phyloP scores from a whole-genome alignment of 2,888 invertebrate genomes.

The Agrotis puta region DNA sequence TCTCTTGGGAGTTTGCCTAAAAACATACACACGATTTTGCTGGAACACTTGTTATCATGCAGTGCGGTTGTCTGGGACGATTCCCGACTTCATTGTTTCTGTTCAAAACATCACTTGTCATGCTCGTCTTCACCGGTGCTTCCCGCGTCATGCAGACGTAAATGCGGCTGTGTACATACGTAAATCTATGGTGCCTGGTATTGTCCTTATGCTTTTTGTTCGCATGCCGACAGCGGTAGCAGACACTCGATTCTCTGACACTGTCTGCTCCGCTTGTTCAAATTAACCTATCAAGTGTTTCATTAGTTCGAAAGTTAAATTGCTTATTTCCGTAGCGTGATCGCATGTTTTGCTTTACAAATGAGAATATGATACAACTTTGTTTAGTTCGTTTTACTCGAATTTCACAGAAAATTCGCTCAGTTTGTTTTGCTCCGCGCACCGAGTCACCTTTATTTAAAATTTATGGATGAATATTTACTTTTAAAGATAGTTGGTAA shows the following conservation, averaged over 20 bases:
- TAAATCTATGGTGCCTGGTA: slow-evolving; percentile 38
- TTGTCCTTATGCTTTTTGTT: slow-evolving; percentile 56
- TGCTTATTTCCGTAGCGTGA: slow-evolving; percentile 54
- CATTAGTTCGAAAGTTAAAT: slow-evolving; percentile 61
- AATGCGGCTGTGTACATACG: slow-evolving; percentile 37
- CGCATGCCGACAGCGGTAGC: slow-evolving; percentile 30
- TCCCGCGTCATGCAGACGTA: slow-evolving; percentile 46
- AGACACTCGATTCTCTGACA: slow-evolving; percentile 36
- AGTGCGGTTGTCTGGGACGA: slow-evolving; percentile 53
- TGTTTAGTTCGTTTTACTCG: slow-evolving; percentile 18
- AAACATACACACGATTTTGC: slow-evolving; percentile 73
- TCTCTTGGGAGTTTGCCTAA: slow-evolving; percentile 67
- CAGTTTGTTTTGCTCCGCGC: neutral
- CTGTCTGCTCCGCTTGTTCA: slow-evolving; percentile 32
- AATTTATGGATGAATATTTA: slow-evolving; percentile 49
- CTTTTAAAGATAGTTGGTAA: slow-evolving; percentile 40
- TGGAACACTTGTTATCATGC: slow-evolving; percentile 71
- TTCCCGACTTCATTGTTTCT: slow-evolving; percentile 64
- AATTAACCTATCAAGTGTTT: slow-evolving; percentile 62
- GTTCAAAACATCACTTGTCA: slow-evolving; percentile 68
- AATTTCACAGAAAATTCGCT: slow-evolving; percentile 22
- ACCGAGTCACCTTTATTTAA: slow-evolving; percentile 44
- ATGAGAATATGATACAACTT: slow-evolving; percentile 45
- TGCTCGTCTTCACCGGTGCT: slow-evolving; percentile 48
- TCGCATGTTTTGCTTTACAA: slow-evolving; percentile 52